Evolutionary conservation across 1,140 invertebrate species (phyloP), one percentile per base, ranked within the genome.

Genomic region (Leptinotarsa defecta): DNA sequence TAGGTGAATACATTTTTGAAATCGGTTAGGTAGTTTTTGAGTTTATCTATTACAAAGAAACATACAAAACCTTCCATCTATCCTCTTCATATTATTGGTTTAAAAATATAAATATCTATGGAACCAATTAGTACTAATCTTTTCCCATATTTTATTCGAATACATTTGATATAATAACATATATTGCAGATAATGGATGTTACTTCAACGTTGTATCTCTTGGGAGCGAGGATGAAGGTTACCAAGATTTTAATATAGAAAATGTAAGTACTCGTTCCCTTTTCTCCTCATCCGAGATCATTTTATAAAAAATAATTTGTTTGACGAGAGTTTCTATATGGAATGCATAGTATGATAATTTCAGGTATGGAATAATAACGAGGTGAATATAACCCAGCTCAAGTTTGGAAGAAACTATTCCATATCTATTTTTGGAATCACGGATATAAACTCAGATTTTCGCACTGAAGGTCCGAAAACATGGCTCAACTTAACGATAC

Each of bases 401-500:
- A 48, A 71, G 43, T 63, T 78, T 49, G 74, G 68, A 49, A 71
- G 24, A 20, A 71, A 74, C 19, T 78, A 78, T 61, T 13, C 63
- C 13, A 63, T 74, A 74, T 24, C 65, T 13, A 63, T 76, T 48
- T 48, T 34, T 3, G 65, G 72, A 8, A 63, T 57, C 61, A 48
- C 48, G 49, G 52, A 64, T 17, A 71, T 48, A 17, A 49, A 57
- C 3, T 20, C 48, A 19, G 22, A 48, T 71, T 19, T 34, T 1
- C 5, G 13, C 11, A 24, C 43, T 49, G 77, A 78, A 62, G 71
- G 77, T 27, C 34, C 71, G 11, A 68, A 70, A 61, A 71, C 71
- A 34, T 71, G 24, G 43, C n/a, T 78, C 13, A 49, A 74, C 17
- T 74, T 78, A 24, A 48, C 17, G 24, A 34, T 74, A 2, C 85